These are phyloP conservation scores for Azemiops feae DNA, from an alignment of 2,113 vertebrate species.

Conservation along the genomic window DNA sequence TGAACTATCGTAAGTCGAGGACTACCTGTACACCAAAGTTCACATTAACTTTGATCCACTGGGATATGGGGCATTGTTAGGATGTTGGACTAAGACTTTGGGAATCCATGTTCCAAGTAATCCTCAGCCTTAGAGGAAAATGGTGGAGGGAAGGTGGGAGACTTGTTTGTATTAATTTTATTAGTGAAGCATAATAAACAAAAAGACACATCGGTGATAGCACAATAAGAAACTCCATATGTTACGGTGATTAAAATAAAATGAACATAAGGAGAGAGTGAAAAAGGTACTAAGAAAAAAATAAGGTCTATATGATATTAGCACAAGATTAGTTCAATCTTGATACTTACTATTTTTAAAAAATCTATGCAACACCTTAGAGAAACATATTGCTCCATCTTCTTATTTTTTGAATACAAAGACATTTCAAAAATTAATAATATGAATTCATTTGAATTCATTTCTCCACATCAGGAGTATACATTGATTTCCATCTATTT, in stretches of 20 bases:
- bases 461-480: too few relatives aligned
- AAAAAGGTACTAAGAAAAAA: neutral
- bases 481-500: too few relatives aligned
- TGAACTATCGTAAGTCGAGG: neutral
- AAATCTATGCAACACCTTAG: neutral
- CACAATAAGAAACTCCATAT: neutral
- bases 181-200: neutral
- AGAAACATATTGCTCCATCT: neutral
- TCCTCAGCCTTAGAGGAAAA: neutral
- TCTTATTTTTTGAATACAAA: neutral
- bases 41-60: neutral
- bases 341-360: neutral
- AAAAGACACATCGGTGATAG: neutral
- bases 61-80: neutral
- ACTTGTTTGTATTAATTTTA: neutral
- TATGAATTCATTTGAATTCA: too few relatives aligned
- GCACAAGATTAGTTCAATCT: neutral
- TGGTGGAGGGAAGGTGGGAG: neutral
- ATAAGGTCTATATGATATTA: neutral
- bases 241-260: neutral
- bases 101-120: neutral
- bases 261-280: neutral
- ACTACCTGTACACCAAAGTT: neutral
- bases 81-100: neutral
- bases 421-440: neutral